phyloP scores from a whole-genome alignment of 2,113 vertebrate genomes.

The Mixornis gularis region DNA sequence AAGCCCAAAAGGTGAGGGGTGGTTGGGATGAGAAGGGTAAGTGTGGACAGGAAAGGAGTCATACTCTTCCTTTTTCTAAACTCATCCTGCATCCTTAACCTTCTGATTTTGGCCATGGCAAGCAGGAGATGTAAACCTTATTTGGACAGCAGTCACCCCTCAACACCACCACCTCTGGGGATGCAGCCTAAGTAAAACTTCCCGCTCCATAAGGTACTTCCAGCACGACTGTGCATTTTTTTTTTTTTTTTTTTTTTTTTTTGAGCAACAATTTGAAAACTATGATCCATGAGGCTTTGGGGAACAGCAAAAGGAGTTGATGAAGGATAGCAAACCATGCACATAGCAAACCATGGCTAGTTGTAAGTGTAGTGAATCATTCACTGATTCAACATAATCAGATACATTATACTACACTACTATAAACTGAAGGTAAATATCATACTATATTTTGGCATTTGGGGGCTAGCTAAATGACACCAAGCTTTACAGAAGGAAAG shows the following conservation, averaged over 20 bases:
- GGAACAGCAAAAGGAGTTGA: background rate
- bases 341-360: background rate
- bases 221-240: background rate
- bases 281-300: background rate
- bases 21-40: background rate
- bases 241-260: background rate
- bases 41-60: background rate
- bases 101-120: background rate
- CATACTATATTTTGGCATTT: background rate
- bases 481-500: background rate
- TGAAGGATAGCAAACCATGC: background rate
- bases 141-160: background rate
- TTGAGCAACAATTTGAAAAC: background rate
- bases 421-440: background rate
- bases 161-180: background rate
- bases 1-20: background rate
- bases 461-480: background rate
- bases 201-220: background rate
- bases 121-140: background rate
- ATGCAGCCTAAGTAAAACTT: background rate
- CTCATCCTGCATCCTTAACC: background rate
- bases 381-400: background rate
- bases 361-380: background rate
- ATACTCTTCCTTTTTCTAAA: background rate
- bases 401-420: background rate